Base-by-base conservation (phyloP, 2,888 invertebrate genomes). In the Catocala fraxini region DNA sequence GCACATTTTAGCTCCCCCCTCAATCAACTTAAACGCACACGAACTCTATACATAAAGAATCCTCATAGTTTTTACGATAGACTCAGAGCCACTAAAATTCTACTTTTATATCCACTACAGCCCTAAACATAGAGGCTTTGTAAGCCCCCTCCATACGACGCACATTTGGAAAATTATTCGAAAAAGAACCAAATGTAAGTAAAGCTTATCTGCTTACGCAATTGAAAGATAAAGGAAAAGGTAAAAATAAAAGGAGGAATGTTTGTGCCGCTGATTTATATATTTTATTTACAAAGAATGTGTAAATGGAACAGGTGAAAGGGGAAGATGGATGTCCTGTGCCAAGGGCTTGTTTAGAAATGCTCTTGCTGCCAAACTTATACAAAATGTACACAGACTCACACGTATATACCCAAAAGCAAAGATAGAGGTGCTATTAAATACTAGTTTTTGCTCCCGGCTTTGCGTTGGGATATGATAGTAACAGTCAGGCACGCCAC, bases 1-100 rank as follows among this genome's bases (percentile, higher is more conserved):
- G 47, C 25, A 47, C 25, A 25, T 46, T 39, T 39, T 10, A 42
- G 10, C 11, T n/a, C 42, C 47, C 10, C 25, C 11, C 25, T 25
- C 56, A 68, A 59, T 69, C 35, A 68, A 73, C 64, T 54, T 73
- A 51, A 58, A 51, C 49, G 49, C 35, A 56, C 56, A 51, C 51
- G 35, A 57, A 25, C 51, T 13, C 43, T 6, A 15, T n/a, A n/a
- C n/a, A n/a, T 56, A 56, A 56, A 25, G 42, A 49, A n/a, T 43
- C 35, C 12, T 10, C 35, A 25, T 13, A 59, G 33, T 47, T 59
- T 49, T 52, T 51, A 58, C 51, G 46, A 52, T 39, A 51, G 25
- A 10, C 33, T 59, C 34, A 13, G 5, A 46, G n/a, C 51, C 12
- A 52, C 58, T 58, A 58, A 47, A 52, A 12, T 41, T 12, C 33